phyloP scores from a whole-genome alignment of 2,113 vertebrate genomes.

The Stigmatopora nigra region DNA sequence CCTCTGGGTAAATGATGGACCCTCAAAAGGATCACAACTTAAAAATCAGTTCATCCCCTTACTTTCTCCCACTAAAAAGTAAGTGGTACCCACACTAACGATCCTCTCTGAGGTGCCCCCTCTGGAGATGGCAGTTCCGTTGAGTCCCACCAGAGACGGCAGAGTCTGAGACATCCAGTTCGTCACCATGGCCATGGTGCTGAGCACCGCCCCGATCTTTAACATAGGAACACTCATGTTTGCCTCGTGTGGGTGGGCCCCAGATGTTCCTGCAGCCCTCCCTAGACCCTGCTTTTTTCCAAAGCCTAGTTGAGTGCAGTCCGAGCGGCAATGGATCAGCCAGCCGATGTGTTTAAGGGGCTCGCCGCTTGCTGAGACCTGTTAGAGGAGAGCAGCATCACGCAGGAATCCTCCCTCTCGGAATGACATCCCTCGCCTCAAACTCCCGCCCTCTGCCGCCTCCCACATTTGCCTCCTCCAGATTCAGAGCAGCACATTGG shows the following conservation, averaged over 20 bases:
- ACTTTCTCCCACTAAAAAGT: constrained; percentile 1
- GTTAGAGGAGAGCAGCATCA: constrained; percentile 52
- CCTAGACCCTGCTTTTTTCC: constrained; percentile 45
- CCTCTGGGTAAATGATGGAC: neutral
- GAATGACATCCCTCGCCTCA: constrained; percentile 58
- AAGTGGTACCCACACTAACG: constrained; percentile 76
- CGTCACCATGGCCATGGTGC: constrained; percentile 90
- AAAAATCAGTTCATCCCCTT: neutral
- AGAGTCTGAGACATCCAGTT: constrained; percentile 91
- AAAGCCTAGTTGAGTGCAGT: constrained; percentile 31
- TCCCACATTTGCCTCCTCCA: constrained; percentile 49
- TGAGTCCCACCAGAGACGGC: constrained; percentile 83
- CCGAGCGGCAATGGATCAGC: constrained; percentile 34
- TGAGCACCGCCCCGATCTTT: constrained; percentile 86
- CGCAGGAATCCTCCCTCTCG: constrained; percentile 60
- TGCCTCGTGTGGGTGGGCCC: constrained; percentile 44
- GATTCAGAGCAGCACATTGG: constrained; percentile 69
- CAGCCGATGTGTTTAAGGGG: constrained; percentile 28
- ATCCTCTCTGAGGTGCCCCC: constrained; percentile 85
- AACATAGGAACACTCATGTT: constrained; percentile 81
- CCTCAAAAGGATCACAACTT: constrained; percentile 7
- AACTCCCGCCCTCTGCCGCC: constrained; percentile 21
- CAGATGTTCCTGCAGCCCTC: constrained; percentile 52
- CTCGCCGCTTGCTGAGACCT: constrained; percentile 37
- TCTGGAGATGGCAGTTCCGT: constrained; percentile 79